Evolutionary conservation across 1,140 invertebrate genomes (phyloP).

Genomic region (Pentalonia nigronervosa): DNA sequence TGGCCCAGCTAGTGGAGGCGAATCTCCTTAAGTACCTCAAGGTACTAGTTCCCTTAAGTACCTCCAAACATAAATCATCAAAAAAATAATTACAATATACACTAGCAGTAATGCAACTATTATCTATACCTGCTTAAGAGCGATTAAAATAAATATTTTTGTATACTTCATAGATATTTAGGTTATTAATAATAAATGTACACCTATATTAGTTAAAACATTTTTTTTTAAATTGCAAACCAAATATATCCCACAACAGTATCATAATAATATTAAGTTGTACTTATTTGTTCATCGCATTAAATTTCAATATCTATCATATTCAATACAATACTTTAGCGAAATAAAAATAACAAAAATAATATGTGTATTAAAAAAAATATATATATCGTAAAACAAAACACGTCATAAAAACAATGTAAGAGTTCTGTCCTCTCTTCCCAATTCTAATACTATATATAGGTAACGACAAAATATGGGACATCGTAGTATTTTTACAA

Average conservation of each 20-base stretch:
- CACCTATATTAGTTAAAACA: too few species aligned
- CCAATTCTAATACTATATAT: background rate
- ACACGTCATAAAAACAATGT: too few species aligned
- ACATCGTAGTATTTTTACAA: background rate
- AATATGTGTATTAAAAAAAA: background rate
- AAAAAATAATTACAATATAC: background rate
- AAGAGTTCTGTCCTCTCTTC: accelerated
- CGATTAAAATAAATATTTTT: background rate
- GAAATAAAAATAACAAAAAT: background rate
- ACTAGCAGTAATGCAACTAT: background rate
- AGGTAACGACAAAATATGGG: background rate
- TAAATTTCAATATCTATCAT: background rate
- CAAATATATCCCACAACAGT: too few species aligned
- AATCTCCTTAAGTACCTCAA: too few species aligned
- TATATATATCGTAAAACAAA: background rate
- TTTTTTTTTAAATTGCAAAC: too few species aligned
- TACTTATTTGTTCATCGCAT: too few species aligned
- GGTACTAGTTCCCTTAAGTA: too few species aligned
- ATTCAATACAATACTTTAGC: background rate
- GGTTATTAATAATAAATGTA: too few species aligned
- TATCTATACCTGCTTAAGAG: background rate
- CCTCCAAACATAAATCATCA: background rate
- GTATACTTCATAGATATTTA: background rate
- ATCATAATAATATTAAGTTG: too few species aligned
- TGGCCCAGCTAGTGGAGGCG: too few species aligned